Conservation (phyloP, 35 echinoderm and acorn worm species). For the Ptychodera flava region DNA sequence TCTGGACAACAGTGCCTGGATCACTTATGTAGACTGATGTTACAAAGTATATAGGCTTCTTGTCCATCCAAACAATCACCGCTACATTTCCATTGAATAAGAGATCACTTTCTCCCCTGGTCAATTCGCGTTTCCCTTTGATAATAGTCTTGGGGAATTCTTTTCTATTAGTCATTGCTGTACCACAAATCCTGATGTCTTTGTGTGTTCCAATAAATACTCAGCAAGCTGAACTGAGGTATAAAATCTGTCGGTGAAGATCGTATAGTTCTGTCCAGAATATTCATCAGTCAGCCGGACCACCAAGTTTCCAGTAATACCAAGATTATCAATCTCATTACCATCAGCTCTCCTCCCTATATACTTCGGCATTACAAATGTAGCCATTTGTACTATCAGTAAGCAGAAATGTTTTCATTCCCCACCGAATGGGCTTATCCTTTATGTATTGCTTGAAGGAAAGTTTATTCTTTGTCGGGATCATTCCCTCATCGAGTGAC, state of each 20-base stretch:
- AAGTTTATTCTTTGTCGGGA: slow-evolving; percentile 38
- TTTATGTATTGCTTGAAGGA: slow-evolving; percentile 44
- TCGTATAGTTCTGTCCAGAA: slow-evolving; percentile 32
- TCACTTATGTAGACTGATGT: slow-evolving; percentile 33
- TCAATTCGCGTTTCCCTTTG: slow-evolving; percentile 6
- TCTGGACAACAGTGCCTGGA: slow-evolving; percentile 41
- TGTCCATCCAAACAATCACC: slow-evolving; percentile 48
- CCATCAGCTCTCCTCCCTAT: slow-evolving; percentile 40
- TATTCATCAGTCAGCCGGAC: slow-evolving; percentile 22
- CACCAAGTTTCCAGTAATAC: slow-evolving; percentile 38
- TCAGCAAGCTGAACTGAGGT: slow-evolving; percentile 18
- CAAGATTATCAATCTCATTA: slow-evolving; percentile 13
- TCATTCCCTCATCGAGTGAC: slow-evolving; percentile 50
- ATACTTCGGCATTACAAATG: too few relatives aligned
- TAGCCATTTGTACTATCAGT: too few relatives aligned
- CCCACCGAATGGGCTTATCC: slow-evolving; percentile 36
- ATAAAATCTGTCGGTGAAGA: slow-evolving; percentile 48
- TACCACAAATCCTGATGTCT: slow-evolving; percentile 17
- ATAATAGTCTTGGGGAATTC: slow-evolving; percentile 19
- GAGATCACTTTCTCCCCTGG: slow-evolving; percentile 23
- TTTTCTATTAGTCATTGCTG: slow-evolving; percentile 41
- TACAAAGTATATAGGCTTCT: slow-evolving; percentile 48
- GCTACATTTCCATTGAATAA: slow-evolving; percentile 54
- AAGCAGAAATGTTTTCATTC: slow-evolving; percentile 37
- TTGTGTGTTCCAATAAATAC: neutral